Percentiles rank a stretch among this genome's conserved stretches.
Evolutionary conservation across 30 jellyfish, hydroid and myxozoan genomes (phyloP).

Genomic region (Chrysaora quinquecirrha): DNA sequence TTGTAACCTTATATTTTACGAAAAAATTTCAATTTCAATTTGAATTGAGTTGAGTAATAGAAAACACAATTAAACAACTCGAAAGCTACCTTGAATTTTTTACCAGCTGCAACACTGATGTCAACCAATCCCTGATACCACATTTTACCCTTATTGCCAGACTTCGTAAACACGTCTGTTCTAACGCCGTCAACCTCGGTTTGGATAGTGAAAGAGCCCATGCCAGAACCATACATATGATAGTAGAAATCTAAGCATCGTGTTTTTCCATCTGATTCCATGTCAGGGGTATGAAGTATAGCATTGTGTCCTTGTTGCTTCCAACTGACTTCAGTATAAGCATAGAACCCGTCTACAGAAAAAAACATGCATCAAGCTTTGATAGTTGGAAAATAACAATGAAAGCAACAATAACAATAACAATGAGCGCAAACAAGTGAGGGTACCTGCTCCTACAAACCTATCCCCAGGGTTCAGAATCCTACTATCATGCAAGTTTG

Average conservation of each 20-base stretch:
- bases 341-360: conserved; percentile 34
- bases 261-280: conserved; percentile 41
- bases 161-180: background rate
- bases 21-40: too few relatives aligned
- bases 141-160: conserved; percentile 26
- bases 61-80: too few relatives aligned
- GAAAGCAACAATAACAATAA: too few relatives aligned
- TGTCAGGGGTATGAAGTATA: conserved; percentile 7
- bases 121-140: conserved; percentile 24
- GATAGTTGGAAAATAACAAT: too few relatives aligned
- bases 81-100: conserved; percentile 18
- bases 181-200: conserved; percentile 6
- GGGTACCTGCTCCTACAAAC: too few relatives aligned
- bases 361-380: too few relatives aligned
- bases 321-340: conserved; percentile 43
- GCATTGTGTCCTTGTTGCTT: conserved; percentile 45
- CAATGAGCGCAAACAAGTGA: too few relatives aligned
- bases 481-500: too few relatives aligned
- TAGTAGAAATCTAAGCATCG: conserved; percentile 52
- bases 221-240: conserved; percentile 59
- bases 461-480: too few relatives aligned
- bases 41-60: too few relatives aligned
- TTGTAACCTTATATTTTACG: too few relatives aligned
- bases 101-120: conserved; percentile 30
- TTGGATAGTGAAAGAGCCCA: conserved; percentile 28